These are phyloP conservation scores for Diplodus sargus DNA, from an alignment of 2,797 vertebrate genomes.

Conservation along the genomic window DNA sequence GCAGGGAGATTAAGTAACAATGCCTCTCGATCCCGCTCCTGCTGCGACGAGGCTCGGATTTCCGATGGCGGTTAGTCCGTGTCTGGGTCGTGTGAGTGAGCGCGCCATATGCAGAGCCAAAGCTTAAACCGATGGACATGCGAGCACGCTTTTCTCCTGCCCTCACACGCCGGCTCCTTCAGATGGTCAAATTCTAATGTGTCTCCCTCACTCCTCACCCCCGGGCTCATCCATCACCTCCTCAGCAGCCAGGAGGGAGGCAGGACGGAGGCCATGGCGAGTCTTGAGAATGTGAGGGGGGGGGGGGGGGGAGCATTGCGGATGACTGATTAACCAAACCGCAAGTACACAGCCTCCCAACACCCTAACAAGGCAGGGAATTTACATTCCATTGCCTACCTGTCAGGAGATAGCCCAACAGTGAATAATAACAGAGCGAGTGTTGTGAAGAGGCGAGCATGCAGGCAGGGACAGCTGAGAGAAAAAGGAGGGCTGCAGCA, in stretches of 20 bases:
- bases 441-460: slow-evolving; percentile 53
- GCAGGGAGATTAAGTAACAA: slow-evolving; percentile 72
- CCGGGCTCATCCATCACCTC: slow-evolving; percentile 76
- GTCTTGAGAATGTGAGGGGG: slow-evolving; percentile 3
- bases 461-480: slow-evolving; percentile 51
- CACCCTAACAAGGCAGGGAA: slow-evolving; percentile 79
- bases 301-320: slow-evolving; percentile 14
- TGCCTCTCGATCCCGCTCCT: slow-evolving; percentile 47
- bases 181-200: slow-evolving; percentile 66
- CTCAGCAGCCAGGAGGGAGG: slow-evolving; percentile 44
- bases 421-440: slow-evolving; percentile 77
- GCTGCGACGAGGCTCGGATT: slow-evolving; percentile 60
- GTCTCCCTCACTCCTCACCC: slow-evolving; percentile 65
- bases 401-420: slow-evolving; percentile 76
- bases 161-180: slow-evolving; percentile 32
- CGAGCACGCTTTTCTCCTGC: background rate
- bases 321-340: slow-evolving; percentile 82
- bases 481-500: slow-evolving; percentile 45
- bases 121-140: slow-evolving; percentile 25
- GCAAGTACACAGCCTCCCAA: slow-evolving; percentile 76
- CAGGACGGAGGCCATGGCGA: slow-evolving; percentile 19
- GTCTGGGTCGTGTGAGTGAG: slow-evolving; percentile 47
- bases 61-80: slow-evolving; percentile 41
- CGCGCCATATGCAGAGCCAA: slow-evolving; percentile 33
- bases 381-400: slow-evolving; percentile 82